Conservation (phyloP, 1,140 invertebrate genomes). For the Mylabris phalerata region DNA sequence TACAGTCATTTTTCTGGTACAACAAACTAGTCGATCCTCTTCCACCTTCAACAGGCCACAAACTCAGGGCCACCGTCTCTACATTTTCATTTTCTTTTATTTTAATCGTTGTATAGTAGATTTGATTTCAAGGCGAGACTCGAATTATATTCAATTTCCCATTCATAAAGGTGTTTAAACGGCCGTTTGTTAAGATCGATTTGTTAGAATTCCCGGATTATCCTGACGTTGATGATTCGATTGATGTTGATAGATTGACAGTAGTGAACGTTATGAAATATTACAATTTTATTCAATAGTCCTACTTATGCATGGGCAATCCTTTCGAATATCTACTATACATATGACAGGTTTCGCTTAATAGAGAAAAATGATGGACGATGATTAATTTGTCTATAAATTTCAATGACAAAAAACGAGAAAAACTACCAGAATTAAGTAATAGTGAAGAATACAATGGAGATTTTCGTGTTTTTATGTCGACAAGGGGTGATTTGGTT, state of each 20-base stretch:
- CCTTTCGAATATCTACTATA: neutral
- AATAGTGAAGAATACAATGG: neutral
- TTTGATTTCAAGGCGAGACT: no score
- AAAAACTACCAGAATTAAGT: slow-evolving; percentile 3
- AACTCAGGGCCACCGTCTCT: no score
- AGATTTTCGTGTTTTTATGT: no score
- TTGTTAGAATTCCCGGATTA: slow-evolving; percentile 12
- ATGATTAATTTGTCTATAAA: slow-evolving; percentile 12
- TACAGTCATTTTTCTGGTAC: no score
- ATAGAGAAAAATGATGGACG: slow-evolving; percentile 14
- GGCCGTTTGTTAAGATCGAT: slow-evolving; percentile 1
- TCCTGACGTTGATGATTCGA: slow-evolving; percentile 13
- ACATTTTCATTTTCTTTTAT: no score
- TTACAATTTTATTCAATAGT: slow-evolving; percentile 10
- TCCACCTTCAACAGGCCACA: no score
- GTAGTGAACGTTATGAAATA: slow-evolving; percentile 10
- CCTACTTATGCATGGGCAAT: slow-evolving; percentile 13
- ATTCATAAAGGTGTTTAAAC: no score
- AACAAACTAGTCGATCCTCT: no score
- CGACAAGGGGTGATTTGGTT: no score
- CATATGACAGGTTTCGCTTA: slow-evolving; percentile 9
- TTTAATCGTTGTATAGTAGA: no score
- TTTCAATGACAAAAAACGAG: neutral
- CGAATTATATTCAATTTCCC: no score
- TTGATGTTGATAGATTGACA: slow-evolving; percentile 15